Evolutionary conservation across 2,888 invertebrate genomes (phyloP).

Genomic region (Blera fallax): DNA sequence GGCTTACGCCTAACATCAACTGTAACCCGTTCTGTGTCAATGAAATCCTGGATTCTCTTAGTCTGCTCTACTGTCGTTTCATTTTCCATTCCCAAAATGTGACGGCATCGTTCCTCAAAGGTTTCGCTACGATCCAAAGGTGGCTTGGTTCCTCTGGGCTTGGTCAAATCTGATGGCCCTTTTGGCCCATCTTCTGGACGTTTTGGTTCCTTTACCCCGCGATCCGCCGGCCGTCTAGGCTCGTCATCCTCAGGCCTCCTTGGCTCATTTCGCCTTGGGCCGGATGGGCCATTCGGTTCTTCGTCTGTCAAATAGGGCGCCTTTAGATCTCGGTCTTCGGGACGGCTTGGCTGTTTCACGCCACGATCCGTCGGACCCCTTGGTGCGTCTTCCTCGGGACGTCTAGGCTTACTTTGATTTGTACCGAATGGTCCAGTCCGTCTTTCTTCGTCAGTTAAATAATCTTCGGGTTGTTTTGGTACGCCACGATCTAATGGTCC

Average conservation of each 20-base stretch:
- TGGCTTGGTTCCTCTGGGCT: constrained; percentile 82
- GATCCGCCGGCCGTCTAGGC: constrained; percentile 1
- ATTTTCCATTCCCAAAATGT: constrained; percentile 86
- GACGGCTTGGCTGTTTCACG: neutral
- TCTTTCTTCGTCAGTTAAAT: no score
- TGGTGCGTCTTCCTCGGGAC: neutral
- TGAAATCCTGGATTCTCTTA: constrained; percentile 49
- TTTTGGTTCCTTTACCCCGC: neutral
- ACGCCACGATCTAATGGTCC: no score
- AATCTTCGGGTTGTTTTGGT: neutral
- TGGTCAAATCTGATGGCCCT: constrained; percentile 51
- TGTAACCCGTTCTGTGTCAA: constrained; percentile 57
- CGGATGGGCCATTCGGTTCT: neutral
- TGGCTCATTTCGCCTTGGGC: neutral
- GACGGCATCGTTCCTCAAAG: constrained; percentile 88
- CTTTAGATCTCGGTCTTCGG: neutral
- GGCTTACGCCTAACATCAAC: constrained; percentile 20
- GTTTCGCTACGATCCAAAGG: constrained; percentile 87
- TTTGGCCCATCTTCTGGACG: constrained; percentile 69
- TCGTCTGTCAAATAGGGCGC: neutral
- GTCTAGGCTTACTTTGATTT: neutral
- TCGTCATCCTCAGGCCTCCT: neutral
- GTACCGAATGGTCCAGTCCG: no score
- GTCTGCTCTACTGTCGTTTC: constrained; percentile 74
- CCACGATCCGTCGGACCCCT: neutral